A percentile compares a stretch with the other conserved stretches of the same genome.
phyloP scores from a whole-genome alignment of 1,140 invertebrate species.

The Bombus turneri region DNA sequence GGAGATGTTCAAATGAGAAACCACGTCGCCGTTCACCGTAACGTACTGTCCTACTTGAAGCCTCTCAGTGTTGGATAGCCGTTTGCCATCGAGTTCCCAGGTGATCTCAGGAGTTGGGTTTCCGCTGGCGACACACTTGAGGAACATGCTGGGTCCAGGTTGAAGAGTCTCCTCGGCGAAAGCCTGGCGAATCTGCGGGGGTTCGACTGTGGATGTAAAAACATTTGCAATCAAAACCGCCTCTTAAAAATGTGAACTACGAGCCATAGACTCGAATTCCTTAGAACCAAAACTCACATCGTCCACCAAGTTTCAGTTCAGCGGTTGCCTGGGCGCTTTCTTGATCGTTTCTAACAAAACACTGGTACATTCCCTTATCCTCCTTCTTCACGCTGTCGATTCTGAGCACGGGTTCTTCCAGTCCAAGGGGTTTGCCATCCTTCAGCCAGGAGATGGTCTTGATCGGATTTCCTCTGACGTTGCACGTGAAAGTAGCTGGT shows the following conservation, averaged over 20 bases:
- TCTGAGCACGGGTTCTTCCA: constrained; percentile 89
- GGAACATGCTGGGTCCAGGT: constrained; percentile 91
- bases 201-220: constrained; percentile 86
- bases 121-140: constrained; percentile 92
- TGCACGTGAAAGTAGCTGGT: constrained; percentile 94
- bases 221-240: constrained; percentile 25
- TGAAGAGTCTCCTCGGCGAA: constrained; percentile 94
- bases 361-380: constrained; percentile 99
- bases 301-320: constrained; percentile 95
- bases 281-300: constrained; percentile 85
- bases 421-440: constrained; percentile 92
- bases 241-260: not conserved
- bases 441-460: constrained; percentile 96
- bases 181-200: constrained; percentile 92
- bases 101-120: constrained; percentile 97
- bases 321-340: constrained; percentile 96
- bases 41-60: constrained; percentile 93
- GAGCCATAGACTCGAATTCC: not conserved
- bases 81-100: constrained; percentile 96
- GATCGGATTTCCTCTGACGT: constrained; percentile 94
- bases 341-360: constrained; percentile 96
- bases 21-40: constrained; percentile 94
- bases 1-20: constrained; percentile 96
- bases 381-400: constrained; percentile 96
- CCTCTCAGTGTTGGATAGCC: constrained; percentile 90